phyloP scores from a whole-genome alignment of 2,113 vertebrate species.

The Cynoglossus semilaevis region DNA sequence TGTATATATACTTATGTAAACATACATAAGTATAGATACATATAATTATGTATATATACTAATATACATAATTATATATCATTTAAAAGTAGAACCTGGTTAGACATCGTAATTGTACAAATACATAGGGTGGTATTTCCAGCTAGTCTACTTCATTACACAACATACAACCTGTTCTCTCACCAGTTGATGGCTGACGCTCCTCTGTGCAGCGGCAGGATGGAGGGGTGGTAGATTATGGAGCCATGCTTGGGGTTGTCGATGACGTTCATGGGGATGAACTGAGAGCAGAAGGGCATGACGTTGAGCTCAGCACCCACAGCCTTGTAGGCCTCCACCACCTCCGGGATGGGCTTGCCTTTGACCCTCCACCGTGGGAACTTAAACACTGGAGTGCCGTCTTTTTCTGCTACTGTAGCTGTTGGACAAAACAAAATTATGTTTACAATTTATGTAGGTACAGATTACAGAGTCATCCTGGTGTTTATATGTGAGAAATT shows the following conservation, averaged over 20 bases:
- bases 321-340: conserved; percentile 85
- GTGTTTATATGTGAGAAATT: too few species aligned
- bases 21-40: too few species aligned
- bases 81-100: too few species aligned
- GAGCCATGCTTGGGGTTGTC: conserved; percentile 88
- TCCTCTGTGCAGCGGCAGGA: conserved; percentile 93
- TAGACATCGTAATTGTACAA: too few species aligned
- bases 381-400: conserved; percentile 95
- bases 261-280: conserved; percentile 97
- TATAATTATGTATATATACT: too few species aligned
- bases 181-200: conserved; percentile 98
- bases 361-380: conserved; percentile 92
- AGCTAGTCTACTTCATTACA: background rate
- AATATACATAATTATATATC: too few species aligned
- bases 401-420: conserved; percentile 92
- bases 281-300: conserved; percentile 97
- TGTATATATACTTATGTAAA: too few species aligned
- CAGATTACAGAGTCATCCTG: too few species aligned
- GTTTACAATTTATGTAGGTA: too few species aligned
- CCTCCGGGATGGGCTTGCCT: conserved; percentile 87
- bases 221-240: conserved; percentile 96
- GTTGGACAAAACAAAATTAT: conserved; percentile 9
- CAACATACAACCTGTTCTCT: background rate
- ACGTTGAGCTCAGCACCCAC: conserved; percentile 96
- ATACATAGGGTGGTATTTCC: too few species aligned